Evolutionary conservation across 2,888 invertebrate genomes (phyloP).

Genomic region (Helobdella robusta): DNA sequence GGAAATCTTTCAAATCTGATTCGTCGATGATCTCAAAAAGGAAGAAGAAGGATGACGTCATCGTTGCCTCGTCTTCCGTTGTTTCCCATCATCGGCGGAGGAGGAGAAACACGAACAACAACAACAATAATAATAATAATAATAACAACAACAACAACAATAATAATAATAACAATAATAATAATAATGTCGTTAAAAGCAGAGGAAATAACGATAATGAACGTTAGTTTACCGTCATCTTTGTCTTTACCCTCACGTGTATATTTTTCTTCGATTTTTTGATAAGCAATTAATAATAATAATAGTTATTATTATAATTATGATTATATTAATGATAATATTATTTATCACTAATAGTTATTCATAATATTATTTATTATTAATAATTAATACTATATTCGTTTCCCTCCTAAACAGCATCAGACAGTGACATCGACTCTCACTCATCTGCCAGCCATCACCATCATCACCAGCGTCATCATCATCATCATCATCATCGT

Average conservation of each 20-base stretch:
- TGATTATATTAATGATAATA: neutral
- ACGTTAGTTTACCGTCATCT: neutral
- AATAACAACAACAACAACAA: too few relatives aligned
- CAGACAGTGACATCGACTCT: too few relatives aligned
- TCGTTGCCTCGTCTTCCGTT: too few relatives aligned
- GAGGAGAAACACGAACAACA: neutral
- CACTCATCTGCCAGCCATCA: neutral
- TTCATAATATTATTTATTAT: neutral
- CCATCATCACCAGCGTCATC: neutral
- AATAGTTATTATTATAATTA: neutral
- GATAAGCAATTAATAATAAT: neutral
- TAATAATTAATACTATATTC: neutral
- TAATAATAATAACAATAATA: neutral
- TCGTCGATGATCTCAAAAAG: too few relatives aligned
- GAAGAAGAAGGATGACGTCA: too few relatives aligned
- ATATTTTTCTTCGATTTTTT: neutral
- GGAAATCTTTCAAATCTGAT: too few relatives aligned
- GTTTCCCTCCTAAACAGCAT: neutral
- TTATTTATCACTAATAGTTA: neutral
- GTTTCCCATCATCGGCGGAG: too few relatives aligned
- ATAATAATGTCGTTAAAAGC: neutral
- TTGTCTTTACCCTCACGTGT: neutral
- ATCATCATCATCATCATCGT: too few relatives aligned
- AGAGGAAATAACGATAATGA: neutral
- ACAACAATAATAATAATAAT: too few relatives aligned